Evolutionary conservation across 2,888 invertebrate genomes (phyloP).

Genomic region (Megamerina dolium): DNA sequence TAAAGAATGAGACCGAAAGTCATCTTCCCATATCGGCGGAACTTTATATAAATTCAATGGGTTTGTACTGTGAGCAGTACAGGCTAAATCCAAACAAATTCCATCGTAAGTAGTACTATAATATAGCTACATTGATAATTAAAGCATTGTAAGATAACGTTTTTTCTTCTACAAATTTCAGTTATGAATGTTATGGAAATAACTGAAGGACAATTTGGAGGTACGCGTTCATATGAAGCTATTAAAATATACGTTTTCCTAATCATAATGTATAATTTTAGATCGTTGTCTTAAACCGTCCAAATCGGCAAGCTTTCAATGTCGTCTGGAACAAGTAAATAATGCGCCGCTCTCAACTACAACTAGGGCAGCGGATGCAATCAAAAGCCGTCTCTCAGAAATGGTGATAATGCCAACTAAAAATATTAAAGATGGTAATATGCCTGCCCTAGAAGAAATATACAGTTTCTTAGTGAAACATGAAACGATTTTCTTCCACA

Average conservation of each 20-base stretch:
- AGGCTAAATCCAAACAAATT: slow-evolving; percentile 34
- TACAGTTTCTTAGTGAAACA: slow-evolving; percentile 45
- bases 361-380: no score
- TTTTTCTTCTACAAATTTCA: no score
- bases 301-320: slow-evolving; percentile 44
- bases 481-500: slow-evolving; percentile 44
- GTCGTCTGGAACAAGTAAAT: slow-evolving; percentile 28
- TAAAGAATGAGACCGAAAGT: slow-evolving; percentile 63
- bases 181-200: slow-evolving; percentile 45
- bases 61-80: slow-evolving; percentile 41
- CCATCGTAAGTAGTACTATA: slow-evolving; percentile 31
- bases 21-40: slow-evolving; percentile 51
- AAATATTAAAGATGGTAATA: slow-evolving; percentile 24
- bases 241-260: no score
- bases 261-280: no score
- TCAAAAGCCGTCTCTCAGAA: slow-evolving; percentile 34
- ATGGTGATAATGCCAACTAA: slow-evolving; percentile 33
- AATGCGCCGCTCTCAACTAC: neutral
- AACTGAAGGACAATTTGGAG: slow-evolving; percentile 34
- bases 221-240: slow-evolving; percentile 21
- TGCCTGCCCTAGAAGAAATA: slow-evolving; percentile 34
- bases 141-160: neutral
- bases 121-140: neutral
- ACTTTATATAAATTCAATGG: slow-evolving; percentile 39
- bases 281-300: slow-evolving; percentile 40